Conservation (phyloP, 2,888 invertebrate species). For the Pristionchus exspectatus region DNA sequence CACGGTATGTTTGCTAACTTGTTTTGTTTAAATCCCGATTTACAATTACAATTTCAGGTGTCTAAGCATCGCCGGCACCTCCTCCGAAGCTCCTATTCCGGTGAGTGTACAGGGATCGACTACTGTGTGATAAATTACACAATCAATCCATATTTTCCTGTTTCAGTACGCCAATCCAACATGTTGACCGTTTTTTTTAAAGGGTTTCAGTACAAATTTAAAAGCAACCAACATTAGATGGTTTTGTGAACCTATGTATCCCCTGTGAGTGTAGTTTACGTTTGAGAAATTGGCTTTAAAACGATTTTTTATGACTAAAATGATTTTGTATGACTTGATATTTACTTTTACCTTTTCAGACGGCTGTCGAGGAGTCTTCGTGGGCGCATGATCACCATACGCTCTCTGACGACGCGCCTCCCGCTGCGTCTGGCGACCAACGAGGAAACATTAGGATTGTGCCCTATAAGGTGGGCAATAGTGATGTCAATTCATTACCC, state of each 20-base stretch:
- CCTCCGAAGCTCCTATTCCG: slow-evolving; percentile 13
- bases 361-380: slow-evolving; percentile 61
- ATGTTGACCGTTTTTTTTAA: too few relatives aligned
- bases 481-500: too few relatives aligned
- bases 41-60: slow-evolving; percentile 1
- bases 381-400: slow-evolving; percentile 69
- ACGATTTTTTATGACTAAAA: not conserved
- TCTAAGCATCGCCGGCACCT: slow-evolving; percentile 50
- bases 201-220: too few relatives aligned
- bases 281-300: too few relatives aligned
- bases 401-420: slow-evolving; percentile 63
- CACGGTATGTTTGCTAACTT: not conserved
- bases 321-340: not conserved
- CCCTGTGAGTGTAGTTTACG: too few relatives aligned
- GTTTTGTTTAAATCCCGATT: not conserved
- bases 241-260: too few relatives aligned
- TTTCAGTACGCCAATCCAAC: too few relatives aligned
- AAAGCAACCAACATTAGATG: too few relatives aligned
- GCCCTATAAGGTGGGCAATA: slow-evolving; percentile 52
- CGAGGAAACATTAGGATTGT: slow-evolving; percentile 56
- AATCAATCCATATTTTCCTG: too few relatives aligned
- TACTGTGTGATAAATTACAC: too few relatives aligned
- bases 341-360: not conserved
- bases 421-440: not conserved
- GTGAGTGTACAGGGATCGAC: not conserved